Evolutionary conservation across 2,797 vertebrate genomes (phyloP).

Genomic region (Benthosema pterotum): DNA sequence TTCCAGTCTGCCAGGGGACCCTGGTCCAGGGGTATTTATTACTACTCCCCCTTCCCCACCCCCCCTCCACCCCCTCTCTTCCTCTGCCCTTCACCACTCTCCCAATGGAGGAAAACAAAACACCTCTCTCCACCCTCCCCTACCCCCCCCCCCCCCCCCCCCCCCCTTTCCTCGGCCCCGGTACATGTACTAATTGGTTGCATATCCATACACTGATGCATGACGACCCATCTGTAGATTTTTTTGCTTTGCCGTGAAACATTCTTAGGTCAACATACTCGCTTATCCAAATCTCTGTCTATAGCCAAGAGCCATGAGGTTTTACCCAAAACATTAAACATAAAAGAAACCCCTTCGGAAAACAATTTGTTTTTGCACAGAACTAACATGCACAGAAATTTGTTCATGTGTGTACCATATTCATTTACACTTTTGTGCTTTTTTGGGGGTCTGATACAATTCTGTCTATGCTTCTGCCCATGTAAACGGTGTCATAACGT

Average conservation of each 20-base stretch:
- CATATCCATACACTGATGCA: slow-evolving; percentile 65
- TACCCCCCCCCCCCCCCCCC: slow-evolving; percentile 41
- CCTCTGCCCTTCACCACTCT: slow-evolving; percentile 58
- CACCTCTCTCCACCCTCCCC: slow-evolving; percentile 47
- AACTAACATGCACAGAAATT: slow-evolving; percentile 24
- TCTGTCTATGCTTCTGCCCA: slow-evolving; percentile 33
- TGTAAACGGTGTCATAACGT: slow-evolving; percentile 17
- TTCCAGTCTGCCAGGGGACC: slow-evolving; percentile 83
- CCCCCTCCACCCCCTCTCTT: slow-evolving; percentile 19
- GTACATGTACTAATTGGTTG: slow-evolving; percentile 70
- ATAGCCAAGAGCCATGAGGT: slow-evolving; percentile 14
- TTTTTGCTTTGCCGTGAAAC: slow-evolving; percentile 44
- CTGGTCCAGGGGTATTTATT: slow-evolving; percentile 82
- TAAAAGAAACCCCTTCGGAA: neutral
- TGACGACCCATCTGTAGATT: slow-evolving; percentile 66
- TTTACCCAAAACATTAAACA: slow-evolving; percentile 8
- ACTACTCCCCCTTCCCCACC: slow-evolving; percentile 47
- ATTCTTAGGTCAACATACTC: slow-evolving; percentile 42
- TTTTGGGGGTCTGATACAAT: slow-evolving; percentile 34
- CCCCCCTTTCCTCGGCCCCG: slow-evolving; percentile 41
- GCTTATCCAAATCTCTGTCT: slow-evolving; percentile 35
- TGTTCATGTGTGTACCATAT: slow-evolving; percentile 30
- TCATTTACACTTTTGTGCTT: neutral
- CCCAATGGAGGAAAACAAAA: slow-evolving; percentile 73
- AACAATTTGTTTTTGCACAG: neutral